Evolutionary conservation across 1,140 invertebrate genomes (phyloP), one percentile per base, ranked within the genome.

Genomic region (Scaptodrosophila lebanonensis): DNA sequence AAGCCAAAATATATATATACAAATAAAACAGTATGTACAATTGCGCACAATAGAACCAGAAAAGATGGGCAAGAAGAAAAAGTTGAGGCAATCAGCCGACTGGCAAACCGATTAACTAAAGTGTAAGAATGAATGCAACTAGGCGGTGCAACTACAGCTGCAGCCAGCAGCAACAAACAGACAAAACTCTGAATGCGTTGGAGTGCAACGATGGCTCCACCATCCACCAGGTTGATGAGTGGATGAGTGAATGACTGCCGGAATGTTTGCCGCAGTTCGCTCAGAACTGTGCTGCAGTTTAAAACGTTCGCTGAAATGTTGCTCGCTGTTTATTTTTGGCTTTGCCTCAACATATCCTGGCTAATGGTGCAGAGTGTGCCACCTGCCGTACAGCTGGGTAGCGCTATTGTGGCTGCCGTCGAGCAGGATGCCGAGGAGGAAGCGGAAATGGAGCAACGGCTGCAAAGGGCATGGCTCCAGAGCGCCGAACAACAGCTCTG

Each of bases 341-440:
- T 66, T 5, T 53, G 63, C 22, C 49, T 36, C 15, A 20, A 33
- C 20, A 17, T 62, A 42, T 53, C 44, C 27, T 30, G 38, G 6
- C 30, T 40, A 2, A 27, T 32, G n/a, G 61, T 38, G 0, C 13
- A 56, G 1, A 52, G 51, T 25, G 43, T 79, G 32, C 77, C 79
- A 6, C 45, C 58, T 7, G 64, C 52, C 8, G 53, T 83, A 30
- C 63, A 71, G 18, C 25, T 83, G 36, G 79, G 77, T n/a, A 61
- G 77, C 3, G 72, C 79, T 4, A 52, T 83, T 22, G 77, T 83
- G 7, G 79, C 77, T 6, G 77, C 77, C 16, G 72, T 84, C 0
- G 77, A 83, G 22, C 56, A 72, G 16, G 67, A 83, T 27, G 62
- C 54, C 1, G 75, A 70, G 22, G 50, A 57, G 29, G 54, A 70